A percentile compares a stretch with the other conserved stretches of the same genome.
phyloP scores from a whole-genome alignment of 2,113 vertebrate genomes.

The Sylvia atricapilla region DNA sequence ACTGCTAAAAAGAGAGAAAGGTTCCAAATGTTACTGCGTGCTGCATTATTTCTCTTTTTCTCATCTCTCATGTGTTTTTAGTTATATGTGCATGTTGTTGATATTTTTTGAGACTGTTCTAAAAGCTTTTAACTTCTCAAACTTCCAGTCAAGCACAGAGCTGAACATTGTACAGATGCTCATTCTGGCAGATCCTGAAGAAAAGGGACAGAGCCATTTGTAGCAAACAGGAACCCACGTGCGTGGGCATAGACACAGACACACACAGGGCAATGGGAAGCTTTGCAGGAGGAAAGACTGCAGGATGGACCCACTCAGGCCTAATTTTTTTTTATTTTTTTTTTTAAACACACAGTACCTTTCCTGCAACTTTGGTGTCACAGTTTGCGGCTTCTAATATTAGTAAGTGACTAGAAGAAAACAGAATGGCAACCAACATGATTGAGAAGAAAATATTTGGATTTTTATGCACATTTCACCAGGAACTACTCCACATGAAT shows the following conservation, averaged over 20 bases:
- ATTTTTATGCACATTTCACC: background rate
- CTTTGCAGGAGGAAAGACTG: background rate
- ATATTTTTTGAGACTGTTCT: background rate
- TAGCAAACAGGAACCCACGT: background rate
- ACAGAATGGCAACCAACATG: background rate
- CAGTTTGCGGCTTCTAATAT: background rate
- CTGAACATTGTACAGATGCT: slow-evolving; percentile 24
- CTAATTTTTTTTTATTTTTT: background rate
- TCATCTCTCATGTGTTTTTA: slow-evolving; percentile 58
- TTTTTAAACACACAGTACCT: background rate
- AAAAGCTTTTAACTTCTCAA: slow-evolving; percentile 60
- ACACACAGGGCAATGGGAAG: background rate
- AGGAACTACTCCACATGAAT: background rate
- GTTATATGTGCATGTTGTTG: slow-evolving; percentile 20
- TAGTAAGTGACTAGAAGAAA: slow-evolving; percentile 21
- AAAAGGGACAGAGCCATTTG: background rate
- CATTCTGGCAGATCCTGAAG: slow-evolving; percentile 13
- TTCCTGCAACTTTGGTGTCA: slow-evolving; percentile 15
- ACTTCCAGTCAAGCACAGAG: slow-evolving; percentile 27
- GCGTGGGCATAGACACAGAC: background rate
- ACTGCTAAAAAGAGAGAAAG: slow-evolving; percentile 31
- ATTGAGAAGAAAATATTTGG: background rate
- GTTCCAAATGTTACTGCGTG: slow-evolving; percentile 36
- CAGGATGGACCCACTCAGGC: background rate
- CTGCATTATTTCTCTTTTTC: slow-evolving; percentile 43